A percentile compares a stretch with the other conserved stretches of the same genome.
phyloP scores from a whole-genome alignment of 2,888 invertebrate genomes.

The Plutella xylostella region DNA sequence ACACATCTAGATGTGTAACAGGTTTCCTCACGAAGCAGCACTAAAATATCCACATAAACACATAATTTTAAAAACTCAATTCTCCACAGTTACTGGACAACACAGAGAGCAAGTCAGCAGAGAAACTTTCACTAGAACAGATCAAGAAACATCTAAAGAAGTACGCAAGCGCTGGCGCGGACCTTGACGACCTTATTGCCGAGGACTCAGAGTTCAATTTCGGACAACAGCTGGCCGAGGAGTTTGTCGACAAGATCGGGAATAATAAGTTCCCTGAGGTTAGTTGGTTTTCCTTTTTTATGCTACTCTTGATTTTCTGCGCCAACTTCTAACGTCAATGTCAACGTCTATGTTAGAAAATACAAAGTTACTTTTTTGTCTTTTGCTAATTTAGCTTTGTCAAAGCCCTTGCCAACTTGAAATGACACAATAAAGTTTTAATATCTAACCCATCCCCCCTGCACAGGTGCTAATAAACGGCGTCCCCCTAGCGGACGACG shows the following conservation, averaged over 20 bases:
- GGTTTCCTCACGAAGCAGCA: too few species aligned
- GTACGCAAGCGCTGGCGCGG: conserved; percentile 50
- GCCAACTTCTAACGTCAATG: background rate
- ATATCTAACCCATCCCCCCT: too few species aligned
- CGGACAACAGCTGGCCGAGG: conserved; percentile 82
- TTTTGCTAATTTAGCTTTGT: too few species aligned
- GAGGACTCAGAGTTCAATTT: conserved; percentile 93
- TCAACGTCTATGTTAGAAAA: background rate
- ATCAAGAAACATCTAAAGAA: conserved; percentile 78
- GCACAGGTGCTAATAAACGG: conserved; percentile 89
- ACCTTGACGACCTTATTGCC: conserved; percentile 83
- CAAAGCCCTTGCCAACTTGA: too few species aligned
- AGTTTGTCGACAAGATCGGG: conserved; percentile 84
- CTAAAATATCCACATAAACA: too few species aligned
- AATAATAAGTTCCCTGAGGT: conserved; percentile 77
- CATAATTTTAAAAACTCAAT: too few species aligned
- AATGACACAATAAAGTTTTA: too few species aligned
- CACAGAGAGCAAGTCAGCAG: too few species aligned
- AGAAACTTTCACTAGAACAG: too few species aligned
- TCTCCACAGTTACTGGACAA: conserved; percentile 49
- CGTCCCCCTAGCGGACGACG: conserved; percentile 81
- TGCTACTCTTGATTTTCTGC: background rate
- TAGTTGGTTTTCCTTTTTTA: too few species aligned
- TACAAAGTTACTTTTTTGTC: background rate
- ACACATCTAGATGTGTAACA: too few species aligned